Evolutionary conservation across 2,797 vertebrate species (phyloP).

Genomic region (Falco columbarius): DNA sequence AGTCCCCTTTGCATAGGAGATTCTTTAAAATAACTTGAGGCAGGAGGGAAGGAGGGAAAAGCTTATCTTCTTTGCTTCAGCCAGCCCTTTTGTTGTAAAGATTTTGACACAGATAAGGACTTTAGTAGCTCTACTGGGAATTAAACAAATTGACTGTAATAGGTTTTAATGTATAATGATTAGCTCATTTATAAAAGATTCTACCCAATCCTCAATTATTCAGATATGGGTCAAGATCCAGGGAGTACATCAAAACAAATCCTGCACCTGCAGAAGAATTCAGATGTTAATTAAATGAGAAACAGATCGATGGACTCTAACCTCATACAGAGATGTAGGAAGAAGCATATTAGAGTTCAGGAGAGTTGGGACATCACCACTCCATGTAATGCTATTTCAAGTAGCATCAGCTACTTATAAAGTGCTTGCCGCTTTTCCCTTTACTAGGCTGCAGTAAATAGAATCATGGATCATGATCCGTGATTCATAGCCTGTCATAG

Average conservation of each 20-base stretch:
- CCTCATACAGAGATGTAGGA: background rate
- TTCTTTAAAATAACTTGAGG: background rate
- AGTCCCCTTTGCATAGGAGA: background rate
- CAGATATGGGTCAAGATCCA: conserved; percentile 68
- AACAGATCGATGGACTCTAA: conserved; percentile 53
- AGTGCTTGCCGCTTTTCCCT: background rate
- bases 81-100: conserved; percentile 16
- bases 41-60: background rate
- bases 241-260: conserved; percentile 61
- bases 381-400: background rate
- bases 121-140: conserved; percentile 54
- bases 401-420: background rate
- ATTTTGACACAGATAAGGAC: conserved; percentile 48
- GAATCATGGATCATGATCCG: background rate
- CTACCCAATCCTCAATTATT: conserved; percentile 67
- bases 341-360: background rate
- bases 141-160: conserved; percentile 71
- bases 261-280: conserved; percentile 40
- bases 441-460: background rate
- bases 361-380: background rate
- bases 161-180: conserved; percentile 73
- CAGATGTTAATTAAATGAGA: conserved; percentile 66
- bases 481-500: background rate
- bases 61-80: background rate
- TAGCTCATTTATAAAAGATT: conserved; percentile 68